Percentiles rank a stretch among this genome's conserved stretches.
Conservation (phyloP, 30 jellyfish, hydroid and myxozoan genomes). For the Aurelia coerulea region DNA sequence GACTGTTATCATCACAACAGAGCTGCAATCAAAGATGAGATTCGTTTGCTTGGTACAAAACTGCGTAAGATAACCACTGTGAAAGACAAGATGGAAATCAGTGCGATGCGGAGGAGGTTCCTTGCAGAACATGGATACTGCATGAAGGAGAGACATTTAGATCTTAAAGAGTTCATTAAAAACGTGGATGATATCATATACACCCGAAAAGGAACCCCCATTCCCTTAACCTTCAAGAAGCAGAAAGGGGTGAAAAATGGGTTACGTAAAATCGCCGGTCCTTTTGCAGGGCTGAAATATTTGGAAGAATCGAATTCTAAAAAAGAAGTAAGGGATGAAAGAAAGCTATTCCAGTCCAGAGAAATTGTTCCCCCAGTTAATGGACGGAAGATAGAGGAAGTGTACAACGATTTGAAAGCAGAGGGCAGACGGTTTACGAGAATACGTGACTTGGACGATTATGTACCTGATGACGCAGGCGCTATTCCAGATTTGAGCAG, state of each 20-base stretch:
- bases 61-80: constrained; percentile 15
- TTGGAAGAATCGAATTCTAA: constrained; percentile 8
- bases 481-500: not conserved
- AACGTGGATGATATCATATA: constrained; percentile 21
- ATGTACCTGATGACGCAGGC: not conserved
- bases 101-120: constrained; percentile 61
- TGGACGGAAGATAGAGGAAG: constrained; percentile 59
- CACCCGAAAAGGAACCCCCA: constrained; percentile 26
- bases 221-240: not conserved
- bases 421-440: not conserved
- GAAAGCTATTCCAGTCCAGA: constrained; percentile 26
- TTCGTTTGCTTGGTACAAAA: constrained; percentile 13
- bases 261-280: no score
- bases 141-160: constrained; percentile 8
- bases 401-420: constrained; percentile 39
- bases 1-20: not conserved
- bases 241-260: no score
- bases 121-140: constrained; percentile 51
- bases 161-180: constrained; percentile 24
- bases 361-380: constrained; percentile 51
- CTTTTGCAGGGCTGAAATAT: no score
- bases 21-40: not conserved
- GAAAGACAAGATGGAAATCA: constrained; percentile 41
- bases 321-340: not conserved
- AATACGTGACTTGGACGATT: constrained; percentile 5